A percentile compares a stretch with the other conserved stretches of the same genome.
These are phyloP conservation scores for Philhelius pedissequus DNA, from an alignment of 2,888 invertebrate species.

Conservation along the genomic window DNA sequence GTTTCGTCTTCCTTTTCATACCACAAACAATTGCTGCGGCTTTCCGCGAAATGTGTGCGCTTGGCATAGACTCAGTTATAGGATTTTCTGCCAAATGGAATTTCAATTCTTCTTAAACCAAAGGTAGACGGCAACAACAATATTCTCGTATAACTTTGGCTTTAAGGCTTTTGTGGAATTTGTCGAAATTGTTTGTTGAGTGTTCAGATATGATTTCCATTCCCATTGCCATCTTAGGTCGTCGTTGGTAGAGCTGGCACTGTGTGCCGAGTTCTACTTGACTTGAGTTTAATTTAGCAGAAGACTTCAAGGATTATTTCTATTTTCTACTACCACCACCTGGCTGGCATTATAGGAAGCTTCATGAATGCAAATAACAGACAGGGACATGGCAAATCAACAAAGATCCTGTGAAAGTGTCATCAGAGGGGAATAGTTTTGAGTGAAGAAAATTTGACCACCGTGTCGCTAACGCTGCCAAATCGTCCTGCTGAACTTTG, in stretches of 20 bases:
- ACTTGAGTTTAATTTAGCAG: slow-evolving; percentile 39
- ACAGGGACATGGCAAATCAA: not conserved
- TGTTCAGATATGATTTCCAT: slow-evolving; percentile 29
- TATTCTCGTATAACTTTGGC: slow-evolving; percentile 12
- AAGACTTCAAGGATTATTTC: slow-evolving; percentile 15
- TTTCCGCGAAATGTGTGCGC: slow-evolving; percentile 12
- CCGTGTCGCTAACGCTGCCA: too few species aligned
- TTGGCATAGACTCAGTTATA: not conserved
- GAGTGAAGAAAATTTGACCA: slow-evolving; percentile 1
- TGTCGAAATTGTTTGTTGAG: slow-evolving; percentile 43
- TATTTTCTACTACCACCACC: not conserved
- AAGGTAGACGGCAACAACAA: slow-evolving; percentile 11
- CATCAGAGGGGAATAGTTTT: not conserved
- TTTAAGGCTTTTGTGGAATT: slow-evolving; percentile 41
- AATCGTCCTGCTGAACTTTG: too few species aligned
- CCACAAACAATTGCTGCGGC: slow-evolving; percentile 21
- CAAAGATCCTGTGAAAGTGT: not conserved
- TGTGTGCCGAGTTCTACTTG: slow-evolving; percentile 8
- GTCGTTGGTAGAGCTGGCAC: not conserved
- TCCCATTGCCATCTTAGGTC: not conserved
- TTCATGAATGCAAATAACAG: slow-evolving; percentile 10
- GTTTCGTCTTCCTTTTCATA: not conserved
- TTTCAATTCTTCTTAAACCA: slow-evolving; percentile 15
- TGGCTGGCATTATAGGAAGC: not conserved
- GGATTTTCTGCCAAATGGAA: slow-evolving; percentile 26